phyloP scores from a whole-genome alignment of 2,888 invertebrate genomes.

The Tortricodes alternella region DNA sequence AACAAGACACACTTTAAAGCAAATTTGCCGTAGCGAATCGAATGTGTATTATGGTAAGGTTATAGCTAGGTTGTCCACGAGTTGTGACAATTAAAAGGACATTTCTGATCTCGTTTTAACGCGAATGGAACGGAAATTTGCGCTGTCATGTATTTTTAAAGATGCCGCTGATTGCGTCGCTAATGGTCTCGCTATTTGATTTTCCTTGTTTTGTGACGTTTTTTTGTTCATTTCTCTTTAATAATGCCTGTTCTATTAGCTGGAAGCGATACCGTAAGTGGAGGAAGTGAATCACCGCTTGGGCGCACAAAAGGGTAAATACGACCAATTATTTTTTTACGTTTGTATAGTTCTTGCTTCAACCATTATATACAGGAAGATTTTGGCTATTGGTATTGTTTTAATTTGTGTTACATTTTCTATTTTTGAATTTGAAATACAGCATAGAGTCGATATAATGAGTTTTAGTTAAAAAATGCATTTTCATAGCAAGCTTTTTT shows the following conservation, averaged over 20 bases:
- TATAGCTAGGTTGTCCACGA: slow-evolving; percentile 13
- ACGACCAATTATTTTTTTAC: no score
- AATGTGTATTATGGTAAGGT: slow-evolving; percentile 21
- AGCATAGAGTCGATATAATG: no score
- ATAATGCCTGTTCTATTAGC: background rate
- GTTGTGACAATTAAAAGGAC: slow-evolving; percentile 14
- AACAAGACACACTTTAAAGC: slow-evolving; percentile 5
- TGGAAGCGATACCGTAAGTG: background rate
- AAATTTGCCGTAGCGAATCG: slow-evolving; percentile 15
- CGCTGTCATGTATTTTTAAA: slow-evolving; percentile 13
- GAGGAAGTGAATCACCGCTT: background rate
- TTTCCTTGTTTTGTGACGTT: slow-evolving; percentile 2
- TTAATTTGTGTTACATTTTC: no score
- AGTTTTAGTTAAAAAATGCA: no score
- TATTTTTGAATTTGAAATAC: no score
- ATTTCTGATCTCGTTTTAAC: slow-evolving; percentile 12
- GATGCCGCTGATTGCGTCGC: slow-evolving; percentile 4
- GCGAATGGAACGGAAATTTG: slow-evolving; percentile 12
- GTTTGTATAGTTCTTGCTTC: no score
- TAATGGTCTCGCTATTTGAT: slow-evolving; percentile 4
- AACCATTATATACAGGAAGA: no score
- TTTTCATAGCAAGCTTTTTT: no score
- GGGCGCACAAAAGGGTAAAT: no score
- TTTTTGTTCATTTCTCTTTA: background rate
- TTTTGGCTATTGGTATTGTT: no score